phyloP scores from a whole-genome alignment of 2,888 invertebrate species.

The Drosophila subquinaria region DNA sequence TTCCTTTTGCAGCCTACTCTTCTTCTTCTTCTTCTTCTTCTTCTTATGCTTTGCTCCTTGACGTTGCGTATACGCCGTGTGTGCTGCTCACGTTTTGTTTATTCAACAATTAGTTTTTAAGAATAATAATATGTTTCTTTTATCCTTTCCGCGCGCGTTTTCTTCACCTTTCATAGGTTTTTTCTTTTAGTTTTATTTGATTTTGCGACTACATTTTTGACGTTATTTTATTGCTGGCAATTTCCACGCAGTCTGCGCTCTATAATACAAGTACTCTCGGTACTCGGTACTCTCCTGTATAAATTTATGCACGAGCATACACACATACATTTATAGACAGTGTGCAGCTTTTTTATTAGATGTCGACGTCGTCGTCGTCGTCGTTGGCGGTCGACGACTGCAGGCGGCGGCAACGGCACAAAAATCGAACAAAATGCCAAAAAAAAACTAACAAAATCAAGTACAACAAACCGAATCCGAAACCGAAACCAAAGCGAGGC shows the following conservation, averaged over 20 bases:
- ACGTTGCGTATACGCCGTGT: conserved; percentile 67
- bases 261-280: conserved; percentile 44
- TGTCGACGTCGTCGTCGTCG: conserved; percentile 68
- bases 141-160: conserved; percentile 36
- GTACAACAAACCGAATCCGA: conserved; percentile 66
- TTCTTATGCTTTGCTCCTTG: conserved; percentile 22
- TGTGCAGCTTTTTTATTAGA: conserved; percentile 75
- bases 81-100: conserved; percentile 42
- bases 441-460: conserved; percentile 66
- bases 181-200: conserved; percentile 14
- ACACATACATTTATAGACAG: conserved; percentile 33
- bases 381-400: conserved; percentile 65
- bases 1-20: conserved; percentile 1
- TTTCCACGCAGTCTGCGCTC: conserved; percentile 55
- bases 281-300: conserved; percentile 42
- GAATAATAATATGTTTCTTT: conserved; percentile 27
- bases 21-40: conserved; percentile 5
- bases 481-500: conserved; percentile 52
- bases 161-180: conserved; percentile 3
- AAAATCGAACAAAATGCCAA: conserved; percentile 80
- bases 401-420: conserved; percentile 50
- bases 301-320: conserved; percentile 17
- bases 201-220: conserved; percentile 45
- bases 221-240: conserved; percentile 46
- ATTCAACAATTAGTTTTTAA: conserved; percentile 27